Evolutionary conservation across 1,140 invertebrate species (phyloP), one percentile per base, ranked within the genome.

Genomic region (Yoshiicerus persimilis): DNA sequence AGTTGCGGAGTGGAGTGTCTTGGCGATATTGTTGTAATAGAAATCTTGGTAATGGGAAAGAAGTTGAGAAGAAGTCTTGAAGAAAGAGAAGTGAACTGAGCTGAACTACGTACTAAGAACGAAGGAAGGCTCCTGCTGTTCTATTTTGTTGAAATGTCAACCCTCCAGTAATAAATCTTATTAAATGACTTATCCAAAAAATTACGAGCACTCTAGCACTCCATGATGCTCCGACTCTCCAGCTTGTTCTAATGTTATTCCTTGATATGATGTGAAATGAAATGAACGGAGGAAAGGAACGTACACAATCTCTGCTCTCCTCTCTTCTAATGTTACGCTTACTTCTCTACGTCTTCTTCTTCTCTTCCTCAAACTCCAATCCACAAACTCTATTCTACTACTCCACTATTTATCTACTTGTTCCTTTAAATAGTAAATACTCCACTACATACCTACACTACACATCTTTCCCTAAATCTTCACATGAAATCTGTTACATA

Each of bases 61-160:
- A 85, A 38, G 23, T 23, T 23, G 36, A 83, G 64, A 87, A 80
- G 86, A 87, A 84, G 23, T 47, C 83, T 84, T 41, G 41, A 84
- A 62, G 85, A 80, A 87, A 87, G 86, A 38, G 86, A 87, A 87
- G 32, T 56, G 36, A 84, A 84, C n/a, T 84, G 38, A 41, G 39
- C 83, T 84, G 27, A 75, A 75, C 66, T 75, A 75, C 11, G 84
- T 10, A 27, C 83, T 84, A 84, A 84, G 83, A 85, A 64, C 86
- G 16, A 89, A 87, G 87, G 90, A 87, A 90, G 75, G 56, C 87
- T 86, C 90, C 90, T 77, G 89, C 90, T 91, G 90, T 91, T 90
- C 89, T 91, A 91, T 90, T 91, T 91, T 91, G 90, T 91, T 91
- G 86, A 90, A 90, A 91, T 91, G 90, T 91, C 90, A 91, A 91